Evolutionary conservation across 2,797 vertebrate species (phyloP), one percentile per base, ranked within the genome.

Genomic region (Labeo calbasu): DNA sequence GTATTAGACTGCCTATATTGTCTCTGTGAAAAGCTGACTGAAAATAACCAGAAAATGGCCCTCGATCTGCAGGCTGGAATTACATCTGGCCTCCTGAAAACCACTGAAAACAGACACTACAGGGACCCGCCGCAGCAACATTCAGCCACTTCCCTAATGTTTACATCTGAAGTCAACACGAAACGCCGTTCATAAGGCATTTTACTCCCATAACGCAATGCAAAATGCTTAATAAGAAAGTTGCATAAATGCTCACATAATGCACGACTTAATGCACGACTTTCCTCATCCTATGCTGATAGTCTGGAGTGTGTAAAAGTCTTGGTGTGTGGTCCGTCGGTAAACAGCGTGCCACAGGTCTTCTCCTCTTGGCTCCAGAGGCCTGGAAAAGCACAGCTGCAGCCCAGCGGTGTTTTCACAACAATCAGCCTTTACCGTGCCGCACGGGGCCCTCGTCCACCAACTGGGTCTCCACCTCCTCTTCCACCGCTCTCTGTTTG

Each of bases 361-460:
- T 66, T 72, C 51, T 77, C 82, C 76, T 79, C 80, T 82, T 40
- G 73, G 55, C 83, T 78, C 53, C 55, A 80, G 75, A 25, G 87
- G 82, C 46, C 76, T 86, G 87, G 84, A 86, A 89, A 90, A 87
- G 85, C 84, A 90, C 88, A 92, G 90, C 87, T 90, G 90, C 79
- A 85, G 61, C 84, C 85, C 86, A 86, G 84, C 82, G 69, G 70
- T 87, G 77, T 88, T 89, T 87, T 87, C 84, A 87, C 82, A 89
- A 86, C 81, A 87, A 86, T 78, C 81, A 79, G 63, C 61, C 82
- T 82, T 82, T 15, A 36, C 69, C 43, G 9, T 51, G 84, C 85
- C 25, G n/a, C 8, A 28, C 48, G 5, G 59, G 73, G 53, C 68
- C 69, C 76, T 51, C 68, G 66, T 59, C n/a, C 28, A 46, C 43